Percentiles rank a stretch among this genome's conserved stretches.
phyloP scores from a whole-genome alignment of 2,797 vertebrate genomes.

The Buphagus erythrorhynchus region DNA sequence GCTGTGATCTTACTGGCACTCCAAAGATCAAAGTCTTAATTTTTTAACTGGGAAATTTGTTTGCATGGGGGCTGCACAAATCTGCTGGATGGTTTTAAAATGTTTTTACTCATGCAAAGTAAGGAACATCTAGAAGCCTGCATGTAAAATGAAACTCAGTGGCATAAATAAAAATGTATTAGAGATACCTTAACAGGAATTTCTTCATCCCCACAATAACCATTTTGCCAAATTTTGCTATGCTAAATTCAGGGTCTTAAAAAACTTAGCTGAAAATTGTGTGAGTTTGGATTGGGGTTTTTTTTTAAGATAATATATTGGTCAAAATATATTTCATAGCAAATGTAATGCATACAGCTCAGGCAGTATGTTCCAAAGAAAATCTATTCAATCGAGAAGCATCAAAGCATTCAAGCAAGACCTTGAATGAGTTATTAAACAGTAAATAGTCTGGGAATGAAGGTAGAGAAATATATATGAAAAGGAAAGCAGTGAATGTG shows the following conservation, averaged over 20 bases:
- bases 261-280: not conserved
- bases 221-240: not conserved
- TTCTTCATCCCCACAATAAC: not conserved
- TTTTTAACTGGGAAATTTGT: not conserved
- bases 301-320: not conserved
- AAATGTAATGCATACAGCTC: not conserved
- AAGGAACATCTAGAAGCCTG: not conserved
- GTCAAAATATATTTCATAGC: not conserved
- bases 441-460: slow-evolving; percentile 58
- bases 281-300: accelerated
- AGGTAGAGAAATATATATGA: slow-evolving; percentile 57
- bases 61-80: not conserved
- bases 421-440: slow-evolving; percentile 70
- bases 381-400: slow-evolving; percentile 45
- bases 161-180: not conserved
- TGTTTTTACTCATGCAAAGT: not conserved
- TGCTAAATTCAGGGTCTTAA: not conserved
- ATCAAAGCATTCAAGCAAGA: slow-evolving; percentile 61
- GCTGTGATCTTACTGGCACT: not conserved
- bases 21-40: not conserved
- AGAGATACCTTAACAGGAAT: not conserved
- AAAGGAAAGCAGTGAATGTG: slow-evolving; percentile 19
- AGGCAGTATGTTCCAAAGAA: slow-evolving; percentile 41
- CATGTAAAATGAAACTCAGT: not conserved
- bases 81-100: not conserved